phyloP scores from a whole-genome alignment of 2,113 vertebrate genomes.

The Oreotragus oreotragus region DNA sequence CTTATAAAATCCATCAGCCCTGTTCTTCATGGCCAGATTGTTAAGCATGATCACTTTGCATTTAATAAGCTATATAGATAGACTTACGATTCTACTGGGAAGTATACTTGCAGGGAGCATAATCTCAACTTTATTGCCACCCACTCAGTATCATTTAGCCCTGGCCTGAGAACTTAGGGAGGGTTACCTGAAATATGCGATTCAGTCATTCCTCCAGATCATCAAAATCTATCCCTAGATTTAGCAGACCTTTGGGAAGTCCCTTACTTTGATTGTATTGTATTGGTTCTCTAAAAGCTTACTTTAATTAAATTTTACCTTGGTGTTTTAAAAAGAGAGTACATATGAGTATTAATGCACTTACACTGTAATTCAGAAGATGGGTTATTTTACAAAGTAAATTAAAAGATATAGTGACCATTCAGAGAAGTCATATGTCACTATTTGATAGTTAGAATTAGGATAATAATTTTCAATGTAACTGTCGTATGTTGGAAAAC shows the following conservation, averaged over 20 bases:
- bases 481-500: conserved; percentile 24
- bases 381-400: conserved; percentile 34
- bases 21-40: not conserved
- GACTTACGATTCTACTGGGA: not conserved
- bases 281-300: conserved; percentile 7
- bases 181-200: not conserved
- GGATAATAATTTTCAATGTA: conserved; percentile 58
- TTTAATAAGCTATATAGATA: not conserved
- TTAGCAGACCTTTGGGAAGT: not conserved
- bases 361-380: conserved; percentile 49
- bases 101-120: not conserved
- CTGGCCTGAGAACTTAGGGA: not conserved
- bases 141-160: not conserved
- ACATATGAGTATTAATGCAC: not conserved
- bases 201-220: not conserved
- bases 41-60: not conserved
- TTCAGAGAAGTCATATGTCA: conserved; percentile 43
- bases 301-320: conserved; percentile 26
- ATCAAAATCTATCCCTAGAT: not conserved
- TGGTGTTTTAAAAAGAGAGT: conserved; percentile 33
- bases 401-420: conserved; percentile 39
- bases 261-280: not conserved
- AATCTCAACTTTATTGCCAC: not conserved
- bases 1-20: not conserved
- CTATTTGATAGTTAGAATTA: conserved; percentile 52